These are phyloP conservation scores for Lophotriccus pileatus DNA, from an alignment of 2,797 vertebrate species.

Conservation along the genomic window DNA sequence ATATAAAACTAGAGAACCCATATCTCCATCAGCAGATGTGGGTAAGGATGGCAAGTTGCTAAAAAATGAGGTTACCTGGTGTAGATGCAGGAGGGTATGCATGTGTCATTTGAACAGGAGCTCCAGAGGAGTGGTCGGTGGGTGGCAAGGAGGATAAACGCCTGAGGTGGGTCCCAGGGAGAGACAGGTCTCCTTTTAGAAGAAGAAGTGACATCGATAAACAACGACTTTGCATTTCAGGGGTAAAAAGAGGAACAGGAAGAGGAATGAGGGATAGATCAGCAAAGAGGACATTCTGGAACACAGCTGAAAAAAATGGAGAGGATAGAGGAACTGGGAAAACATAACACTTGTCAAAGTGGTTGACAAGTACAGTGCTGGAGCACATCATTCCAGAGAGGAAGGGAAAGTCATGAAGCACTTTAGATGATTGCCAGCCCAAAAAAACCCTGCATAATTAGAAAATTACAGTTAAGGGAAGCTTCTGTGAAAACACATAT, in stretches of 20 bases:
- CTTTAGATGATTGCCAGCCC: neutral
- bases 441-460: neutral
- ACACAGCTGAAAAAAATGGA: neutral
- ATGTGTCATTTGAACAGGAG: neutral
- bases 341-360: neutral
- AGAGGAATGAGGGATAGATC: neutral
- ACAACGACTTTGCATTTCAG: neutral
- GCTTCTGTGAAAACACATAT: neutral
- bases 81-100: neutral
- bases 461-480: neutral
- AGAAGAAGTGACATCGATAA: neutral
- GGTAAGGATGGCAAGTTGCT: neutral
- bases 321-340: neutral
- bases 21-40: neutral
- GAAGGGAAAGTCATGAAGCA: neutral
- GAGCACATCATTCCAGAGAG: rapidly evolving
- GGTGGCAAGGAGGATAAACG: neutral
- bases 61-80: neutral
- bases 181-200: neutral
- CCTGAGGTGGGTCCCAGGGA: neutral
- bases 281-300: neutral
- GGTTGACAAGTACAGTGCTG: neutral
- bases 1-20: neutral
- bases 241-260: neutral
- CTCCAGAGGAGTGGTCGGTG: neutral